A percentile compares a stretch with the other conserved stretches of the same genome.
Evolutionary conservation across 2,888 invertebrate genomes (phyloP).

Genomic region (Notocelia uddmanniana): DNA sequence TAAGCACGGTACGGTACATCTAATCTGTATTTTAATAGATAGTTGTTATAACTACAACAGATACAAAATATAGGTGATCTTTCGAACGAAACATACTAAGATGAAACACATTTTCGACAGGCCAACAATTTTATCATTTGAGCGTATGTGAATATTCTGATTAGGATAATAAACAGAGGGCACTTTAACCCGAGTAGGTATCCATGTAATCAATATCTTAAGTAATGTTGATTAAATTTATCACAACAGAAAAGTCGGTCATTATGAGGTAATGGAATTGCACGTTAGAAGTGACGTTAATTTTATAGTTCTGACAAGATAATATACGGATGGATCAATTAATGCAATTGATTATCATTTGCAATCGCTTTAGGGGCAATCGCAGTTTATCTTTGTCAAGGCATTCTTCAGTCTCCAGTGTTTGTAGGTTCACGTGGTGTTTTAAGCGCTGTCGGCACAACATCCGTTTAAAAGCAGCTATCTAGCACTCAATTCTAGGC

Average conservation of each 20-base stretch:
- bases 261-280: slow-evolving; percentile 28
- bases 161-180: slow-evolving; percentile 1
- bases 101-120: no score
- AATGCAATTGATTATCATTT: slow-evolving; percentile 33
- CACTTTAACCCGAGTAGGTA: neutral
- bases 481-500: slow-evolving; percentile 64
- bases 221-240: slow-evolving; percentile 27
- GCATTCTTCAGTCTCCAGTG: no score
- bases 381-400: neutral
- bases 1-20: no score
- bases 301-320: slow-evolving; percentile 15
- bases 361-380: neutral
- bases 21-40: neutral
- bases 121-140: neutral
- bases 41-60: no score
- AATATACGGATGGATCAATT: slow-evolving; percentile 1
- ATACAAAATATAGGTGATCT: no score
- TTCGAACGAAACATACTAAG: no score
- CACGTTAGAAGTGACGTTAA: slow-evolving; percentile 32
- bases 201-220: slow-evolving; percentile 7
- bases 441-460: slow-evolving; percentile 37
- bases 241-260: slow-evolving; percentile 36
- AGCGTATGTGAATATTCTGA: neutral
- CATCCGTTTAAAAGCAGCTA: slow-evolving; percentile 51
- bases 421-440: no score